Evolutionary conservation across 2,888 invertebrate genomes (phyloP).

Genomic region (Stenolophus ochropezus): DNA sequence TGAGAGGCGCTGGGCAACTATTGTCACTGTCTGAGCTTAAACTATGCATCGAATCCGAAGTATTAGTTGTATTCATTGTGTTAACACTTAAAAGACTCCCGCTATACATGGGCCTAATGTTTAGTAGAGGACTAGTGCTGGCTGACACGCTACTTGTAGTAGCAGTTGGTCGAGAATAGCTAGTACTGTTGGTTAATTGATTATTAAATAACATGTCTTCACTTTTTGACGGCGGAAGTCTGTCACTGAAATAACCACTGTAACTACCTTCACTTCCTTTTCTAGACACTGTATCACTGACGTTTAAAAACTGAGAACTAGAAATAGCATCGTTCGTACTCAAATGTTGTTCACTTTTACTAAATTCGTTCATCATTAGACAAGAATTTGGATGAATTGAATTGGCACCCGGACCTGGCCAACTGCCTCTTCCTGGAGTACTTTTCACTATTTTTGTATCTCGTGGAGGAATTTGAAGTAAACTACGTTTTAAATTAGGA

Average conservation of each 20-base stretch:
- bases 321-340: constrained; percentile 76
- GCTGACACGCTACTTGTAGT: constrained; percentile 80
- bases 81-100: constrained; percentile 80
- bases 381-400: constrained; percentile 73
- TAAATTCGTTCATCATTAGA: constrained; percentile 79
- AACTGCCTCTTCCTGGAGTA: constrained; percentile 87
- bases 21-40: constrained; percentile 79
- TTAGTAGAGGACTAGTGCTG: constrained; percentile 82
- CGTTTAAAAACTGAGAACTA: constrained; percentile 76
- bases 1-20: constrained; percentile 76
- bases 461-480: constrained; percentile 81
- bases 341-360: constrained; percentile 88
- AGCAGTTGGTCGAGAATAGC: constrained; percentile 35
- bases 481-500: constrained; percentile 75
- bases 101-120: constrained; percentile 78
- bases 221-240: constrained; percentile 85
- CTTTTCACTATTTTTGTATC: constrained; percentile 86
- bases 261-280: constrained; percentile 71
- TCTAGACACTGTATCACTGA: constrained; percentile 70
- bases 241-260: constrained; percentile 70
- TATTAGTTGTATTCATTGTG: constrained; percentile 76
- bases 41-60: constrained; percentile 81
- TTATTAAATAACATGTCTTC: constrained; percentile 81
- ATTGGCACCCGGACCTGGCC: constrained; percentile 86
- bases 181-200: constrained; percentile 64